Evolutionary conservation across 2,113 vertebrate genomes (phyloP).

Genomic region (Mellivora capensis): DNA sequence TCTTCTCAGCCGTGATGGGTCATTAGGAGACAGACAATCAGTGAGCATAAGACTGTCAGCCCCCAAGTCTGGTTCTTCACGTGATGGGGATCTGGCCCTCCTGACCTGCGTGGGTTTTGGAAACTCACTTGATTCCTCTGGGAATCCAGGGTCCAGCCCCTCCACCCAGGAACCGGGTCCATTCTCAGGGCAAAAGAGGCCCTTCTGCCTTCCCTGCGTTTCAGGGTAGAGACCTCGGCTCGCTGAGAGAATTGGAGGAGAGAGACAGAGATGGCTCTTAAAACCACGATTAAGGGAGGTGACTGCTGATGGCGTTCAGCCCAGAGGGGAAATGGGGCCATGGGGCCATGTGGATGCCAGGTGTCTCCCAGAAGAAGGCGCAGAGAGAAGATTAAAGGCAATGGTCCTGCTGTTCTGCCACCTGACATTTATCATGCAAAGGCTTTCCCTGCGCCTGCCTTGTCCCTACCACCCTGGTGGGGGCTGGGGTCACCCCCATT

Average conservation of each 20-base stretch:
- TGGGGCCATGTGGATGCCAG: rapidly evolving
- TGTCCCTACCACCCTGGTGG: background rate
- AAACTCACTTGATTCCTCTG: background rate
- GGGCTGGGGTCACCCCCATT: background rate
- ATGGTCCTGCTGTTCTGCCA: rapidly evolving
- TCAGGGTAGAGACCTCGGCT: background rate
- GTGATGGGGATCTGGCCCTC: rapidly evolving
- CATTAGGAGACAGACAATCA: background rate
- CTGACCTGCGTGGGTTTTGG: rapidly evolving
- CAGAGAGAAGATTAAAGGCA: rapidly evolving
- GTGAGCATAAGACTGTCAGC: background rate
- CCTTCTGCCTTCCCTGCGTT: background rate
- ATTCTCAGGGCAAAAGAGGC: rapidly evolving
- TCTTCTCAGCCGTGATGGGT: rapidly evolving
- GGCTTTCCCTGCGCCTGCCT: background rate
- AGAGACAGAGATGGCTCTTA: background rate
- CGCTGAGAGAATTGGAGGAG: too few species aligned
- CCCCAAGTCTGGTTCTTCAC: rapidly evolving
- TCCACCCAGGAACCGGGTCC: rapidly evolving
- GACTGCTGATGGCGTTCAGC: rapidly evolving
- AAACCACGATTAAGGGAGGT: rapidly evolving
- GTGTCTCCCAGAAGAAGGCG: rapidly evolving
- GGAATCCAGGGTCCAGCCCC: background rate
- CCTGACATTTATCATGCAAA: background rate
- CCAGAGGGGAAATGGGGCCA: rapidly evolving